Base-by-base conservation (phyloP, 2,113 vertebrate species). In the Procavia capensis region DNA sequence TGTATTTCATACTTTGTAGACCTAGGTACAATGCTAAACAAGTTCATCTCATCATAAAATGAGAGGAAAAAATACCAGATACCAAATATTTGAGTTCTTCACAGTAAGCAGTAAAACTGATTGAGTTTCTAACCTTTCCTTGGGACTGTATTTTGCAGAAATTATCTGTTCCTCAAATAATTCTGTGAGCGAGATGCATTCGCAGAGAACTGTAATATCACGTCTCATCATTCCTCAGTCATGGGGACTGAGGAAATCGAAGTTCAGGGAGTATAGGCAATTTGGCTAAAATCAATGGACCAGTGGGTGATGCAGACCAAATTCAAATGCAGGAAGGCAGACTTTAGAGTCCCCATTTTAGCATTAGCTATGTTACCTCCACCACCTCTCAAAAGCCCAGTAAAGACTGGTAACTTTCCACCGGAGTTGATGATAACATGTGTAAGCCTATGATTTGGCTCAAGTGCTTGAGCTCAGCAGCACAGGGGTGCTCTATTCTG, bases 91-190 rank as follows among this genome's bases (percentile, higher is more conserved):
- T 13, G 8, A 90, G 10, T 90, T 95, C 50, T 85, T 92, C 17
- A 72, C 47, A 85, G 54, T 79, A 66, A 74, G 14, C 61, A 57
- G 41, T 61, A 70, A 90, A 84, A 80, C 4, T 36, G 36, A 78
- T 66, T 64, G 50, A 54, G 25, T 85, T 64, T 81, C 76, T 54
- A 79, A 45, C 10, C 39, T 94, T 82, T 91, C 9, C 47, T 47
- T 59, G 20, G 54, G 25, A 76, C 13, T 81, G 8, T 61, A 6
- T 41, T 85, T 68, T 85, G 20, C n/a, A 91, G 43, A 31, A 91
- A 93, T 85, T 85, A 47, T 70, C 17, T 20, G 3, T 93, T 88
- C 39, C 36, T 93, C 75, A 93, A 63, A 47, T 90, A 92, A 80
- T 78, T 93, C 59, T 72, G 27, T 93, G 50, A 59, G 57, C 78